Evolutionary conservation across 2,797 vertebrate genomes (phyloP), one percentile per base, ranked within the genome.

Genomic region (Sebastiscus tertius): DNA sequence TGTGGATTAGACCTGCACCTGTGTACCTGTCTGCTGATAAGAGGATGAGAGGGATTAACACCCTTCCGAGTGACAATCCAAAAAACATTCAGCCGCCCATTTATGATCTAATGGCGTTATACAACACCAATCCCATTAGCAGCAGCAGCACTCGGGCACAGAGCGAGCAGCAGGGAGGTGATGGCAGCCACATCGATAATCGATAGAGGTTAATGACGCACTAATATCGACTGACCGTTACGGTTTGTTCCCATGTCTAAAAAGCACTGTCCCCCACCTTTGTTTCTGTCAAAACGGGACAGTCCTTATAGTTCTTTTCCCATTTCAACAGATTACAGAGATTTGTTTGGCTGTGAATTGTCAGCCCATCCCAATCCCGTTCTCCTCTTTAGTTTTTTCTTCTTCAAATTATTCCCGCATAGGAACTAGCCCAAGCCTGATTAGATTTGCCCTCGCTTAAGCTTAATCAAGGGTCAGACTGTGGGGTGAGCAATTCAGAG

Each of bases 41-140:
- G 3, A 77, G 72, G 75, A 84, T 84, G 27, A 79, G 14, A 31
- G 8, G 70, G 80, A 87, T 90, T 85, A 82, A 72, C 63, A 69
- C 8, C 6, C 61, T 61, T 82, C 64, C 65, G 56, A 63, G n/a
- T 70, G 72, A 71, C 68, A 73, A 69, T 81, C 80, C 84, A 4
- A 24, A 71, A 84, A 84, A 75, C 36, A 72, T 36, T 64, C 61
- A 80, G 52, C 52, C 7, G 11, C 61, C 31, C 18, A 49, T 73
- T 71, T 61, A 81, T 77, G 72, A 65, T 71, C 39, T 60, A 54
- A 74, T 54, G 10, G 42, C 62, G 64, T 82, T 74, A 74, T 58
- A 68, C 60, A 80, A 71, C 65, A 54, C 7, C 49, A 65, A 75
- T 74, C 66, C 61, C 72, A 58, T 81, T 69, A 75, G 54, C 27